phyloP scores from a whole-genome alignment of 1,140 invertebrate genomes.

The Bombus balteatus region DNA sequence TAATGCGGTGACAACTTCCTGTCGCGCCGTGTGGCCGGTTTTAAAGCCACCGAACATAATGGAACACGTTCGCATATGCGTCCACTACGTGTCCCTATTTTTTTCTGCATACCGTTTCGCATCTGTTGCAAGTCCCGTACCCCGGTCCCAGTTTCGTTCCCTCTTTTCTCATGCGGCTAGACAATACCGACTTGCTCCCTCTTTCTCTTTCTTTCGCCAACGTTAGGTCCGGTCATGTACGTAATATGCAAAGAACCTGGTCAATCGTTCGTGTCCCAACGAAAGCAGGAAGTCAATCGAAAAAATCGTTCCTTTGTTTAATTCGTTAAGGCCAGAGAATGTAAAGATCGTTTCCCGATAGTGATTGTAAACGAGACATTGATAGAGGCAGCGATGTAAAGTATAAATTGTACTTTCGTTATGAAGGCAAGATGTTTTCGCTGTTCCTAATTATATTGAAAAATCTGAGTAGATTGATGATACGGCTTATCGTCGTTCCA shows the following conservation, averaged over 20 bases:
- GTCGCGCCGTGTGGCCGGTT: slow-evolving; percentile 32
- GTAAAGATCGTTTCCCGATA: not conserved
- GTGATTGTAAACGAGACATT: not conserved
- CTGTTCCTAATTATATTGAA: not conserved
- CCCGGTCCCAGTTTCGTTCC: slow-evolving; percentile 47
- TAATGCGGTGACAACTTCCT: slow-evolving; percentile 47
- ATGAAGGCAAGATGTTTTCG: not conserved
- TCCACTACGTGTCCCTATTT: slow-evolving; percentile 35
- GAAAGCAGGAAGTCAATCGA: slow-evolving; percentile 24
- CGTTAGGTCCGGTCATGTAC: slow-evolving; percentile 43
- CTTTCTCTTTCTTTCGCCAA: slow-evolving; percentile 1
- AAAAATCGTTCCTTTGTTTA: not conserved
- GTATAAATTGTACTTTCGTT: not conserved
- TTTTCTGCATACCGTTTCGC: slow-evolving; percentile 48
- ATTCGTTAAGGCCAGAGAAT: not conserved
- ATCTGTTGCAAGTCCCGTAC: slow-evolving; percentile 56
- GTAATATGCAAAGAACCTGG: slow-evolving; percentile 6
- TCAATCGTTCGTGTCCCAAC: not conserved
- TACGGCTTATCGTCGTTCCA: not conserved
- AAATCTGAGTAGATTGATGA: not conserved
- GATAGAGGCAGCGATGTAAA: not conserved
- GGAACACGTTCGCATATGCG: slow-evolving; percentile 30
- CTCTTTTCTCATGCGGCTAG: slow-evolving; percentile 46
- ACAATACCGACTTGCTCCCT: slow-evolving; percentile 27
- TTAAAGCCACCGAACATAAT: slow-evolving; percentile 24